Percentiles rank a stretch among this genome's conserved stretches.
phyloP scores from a whole-genome alignment of 2,797 vertebrate genomes.

The Hippocampus kuda region DNA sequence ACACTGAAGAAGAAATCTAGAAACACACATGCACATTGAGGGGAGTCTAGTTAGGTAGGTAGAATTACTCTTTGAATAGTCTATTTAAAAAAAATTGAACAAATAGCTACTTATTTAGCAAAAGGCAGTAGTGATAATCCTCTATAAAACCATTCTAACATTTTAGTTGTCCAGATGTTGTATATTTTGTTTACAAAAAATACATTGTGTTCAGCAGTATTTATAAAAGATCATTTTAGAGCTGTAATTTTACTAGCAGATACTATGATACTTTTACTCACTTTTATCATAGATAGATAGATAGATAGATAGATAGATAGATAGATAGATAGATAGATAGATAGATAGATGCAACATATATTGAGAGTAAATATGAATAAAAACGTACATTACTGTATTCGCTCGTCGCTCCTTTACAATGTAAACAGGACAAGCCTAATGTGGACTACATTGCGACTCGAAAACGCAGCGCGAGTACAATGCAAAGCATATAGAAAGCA shows the following conservation, averaged over 20 bases:
- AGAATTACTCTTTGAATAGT: conserved; percentile 21
- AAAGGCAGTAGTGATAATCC: conserved; percentile 38
- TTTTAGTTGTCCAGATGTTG: conserved; percentile 26
- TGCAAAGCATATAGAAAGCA: neutral
- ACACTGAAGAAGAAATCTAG: conserved; percentile 57
- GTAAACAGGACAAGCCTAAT: neutral
- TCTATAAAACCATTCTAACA: conserved; percentile 38
- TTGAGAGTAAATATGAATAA: neutral
- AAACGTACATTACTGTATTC: neutral
- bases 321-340: too few relatives aligned
- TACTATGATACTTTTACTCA: neutral
- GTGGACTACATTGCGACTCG: neutral
- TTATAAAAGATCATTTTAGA: too few relatives aligned
- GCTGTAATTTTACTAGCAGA: too few relatives aligned
- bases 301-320: too few relatives aligned
- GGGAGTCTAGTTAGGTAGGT: conserved; percentile 17
- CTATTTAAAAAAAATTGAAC: conserved; percentile 12
- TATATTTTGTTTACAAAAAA: too few relatives aligned
- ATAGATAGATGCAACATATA: too few relatives aligned
- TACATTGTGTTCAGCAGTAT: neutral
- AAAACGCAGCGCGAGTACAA: neutral
- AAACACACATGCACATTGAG: conserved; percentile 26
- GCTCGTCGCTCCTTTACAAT: neutral
- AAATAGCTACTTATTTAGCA: conserved; percentile 19
- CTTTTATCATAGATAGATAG: too few relatives aligned